A percentile compares a stretch with the other conserved stretches of the same genome.
phyloP scores from a whole-genome alignment of 2,797 vertebrate species.

The Cyclura pinguis region DNA sequence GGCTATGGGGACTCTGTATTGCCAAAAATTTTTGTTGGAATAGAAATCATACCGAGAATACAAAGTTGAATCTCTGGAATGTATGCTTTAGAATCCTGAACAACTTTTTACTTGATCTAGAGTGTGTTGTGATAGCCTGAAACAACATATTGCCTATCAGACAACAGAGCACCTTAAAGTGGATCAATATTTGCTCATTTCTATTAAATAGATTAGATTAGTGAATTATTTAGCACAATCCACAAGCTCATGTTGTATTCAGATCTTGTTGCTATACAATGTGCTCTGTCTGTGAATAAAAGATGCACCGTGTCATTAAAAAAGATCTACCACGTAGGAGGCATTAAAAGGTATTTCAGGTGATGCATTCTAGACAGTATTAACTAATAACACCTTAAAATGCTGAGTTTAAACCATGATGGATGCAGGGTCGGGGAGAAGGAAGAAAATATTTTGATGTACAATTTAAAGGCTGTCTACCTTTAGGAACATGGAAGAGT shows the following conservation, averaged over 20 bases:
- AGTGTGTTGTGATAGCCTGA: not conserved
- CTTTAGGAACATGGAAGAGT: not conserved
- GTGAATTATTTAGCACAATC: conserved; percentile 1
- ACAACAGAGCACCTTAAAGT: conserved; percentile 3
- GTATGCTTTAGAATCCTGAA: not conserved
- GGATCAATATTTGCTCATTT: conserved; percentile 24
- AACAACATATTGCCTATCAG: conserved; percentile 12
- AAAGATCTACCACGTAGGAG: not conserved
- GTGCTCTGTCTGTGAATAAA: not conserved
- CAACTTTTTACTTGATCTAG: not conserved
- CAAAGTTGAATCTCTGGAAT: not conserved
- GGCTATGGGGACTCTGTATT: not conserved
- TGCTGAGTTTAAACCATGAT: not conserved
- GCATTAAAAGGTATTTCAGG: not conserved
- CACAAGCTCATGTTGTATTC: not conserved
- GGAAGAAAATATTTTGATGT: not conserved
- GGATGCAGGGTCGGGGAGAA: not conserved
- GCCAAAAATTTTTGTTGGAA: not conserved
- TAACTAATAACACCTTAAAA: not conserved
- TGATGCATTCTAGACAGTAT: conserved; percentile 7
- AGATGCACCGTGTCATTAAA: not conserved
- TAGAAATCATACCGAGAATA: not conserved
- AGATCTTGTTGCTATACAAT: not conserved
- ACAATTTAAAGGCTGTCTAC: not conserved
- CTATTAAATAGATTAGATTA: conserved; percentile 11